Evolutionary conservation across 2,888 invertebrate species (phyloP).

Genomic region (Mayetiola destructor): DNA sequence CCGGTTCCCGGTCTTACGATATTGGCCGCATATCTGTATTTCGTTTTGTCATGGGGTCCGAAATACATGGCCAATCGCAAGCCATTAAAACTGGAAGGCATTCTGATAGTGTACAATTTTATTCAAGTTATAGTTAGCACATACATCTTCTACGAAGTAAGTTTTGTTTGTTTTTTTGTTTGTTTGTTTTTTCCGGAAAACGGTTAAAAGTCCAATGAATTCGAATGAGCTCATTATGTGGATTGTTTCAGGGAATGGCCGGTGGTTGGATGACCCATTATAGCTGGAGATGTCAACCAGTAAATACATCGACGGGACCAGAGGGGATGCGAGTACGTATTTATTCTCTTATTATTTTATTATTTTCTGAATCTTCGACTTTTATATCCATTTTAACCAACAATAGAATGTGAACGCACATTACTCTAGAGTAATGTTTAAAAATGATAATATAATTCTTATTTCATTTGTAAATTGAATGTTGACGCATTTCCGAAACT

Average conservation of each 20-base stretch:
- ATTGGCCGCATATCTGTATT: slow-evolving; percentile 52
- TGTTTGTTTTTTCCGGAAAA: background rate
- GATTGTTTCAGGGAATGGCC: slow-evolving; percentile 48
- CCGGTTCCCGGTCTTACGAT: slow-evolving; percentile 55
- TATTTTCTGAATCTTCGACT: background rate
- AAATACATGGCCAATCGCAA: slow-evolving; percentile 73
- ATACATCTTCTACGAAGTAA: slow-evolving; percentile 49
- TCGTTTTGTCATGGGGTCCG: slow-evolving; percentile 66
- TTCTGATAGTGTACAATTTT: slow-evolving; percentile 74
- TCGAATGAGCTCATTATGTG: background rate
- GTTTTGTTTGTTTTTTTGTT: slow-evolving; percentile 6
- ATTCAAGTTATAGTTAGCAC: slow-evolving; percentile 71
- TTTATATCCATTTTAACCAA: slow-evolving; percentile 9
- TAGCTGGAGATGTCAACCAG: slow-evolving; percentile 83
- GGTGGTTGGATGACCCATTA: slow-evolving; percentile 69
- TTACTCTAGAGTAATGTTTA: too few species aligned
- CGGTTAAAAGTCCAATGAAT: background rate
- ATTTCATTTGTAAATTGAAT: too few species aligned
- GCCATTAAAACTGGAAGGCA: slow-evolving; percentile 64
- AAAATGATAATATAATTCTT: too few species aligned
- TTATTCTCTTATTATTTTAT: slow-evolving; percentile 17
- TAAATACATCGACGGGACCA: slow-evolving; percentile 63
- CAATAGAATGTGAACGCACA: too few species aligned
- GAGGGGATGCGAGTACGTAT: slow-evolving; percentile 61
- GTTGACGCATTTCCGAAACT: too few species aligned